These are phyloP conservation scores for Cephus cinctus DNA, from an alignment of 1,140 invertebrate species.

Conservation along the genomic window DNA sequence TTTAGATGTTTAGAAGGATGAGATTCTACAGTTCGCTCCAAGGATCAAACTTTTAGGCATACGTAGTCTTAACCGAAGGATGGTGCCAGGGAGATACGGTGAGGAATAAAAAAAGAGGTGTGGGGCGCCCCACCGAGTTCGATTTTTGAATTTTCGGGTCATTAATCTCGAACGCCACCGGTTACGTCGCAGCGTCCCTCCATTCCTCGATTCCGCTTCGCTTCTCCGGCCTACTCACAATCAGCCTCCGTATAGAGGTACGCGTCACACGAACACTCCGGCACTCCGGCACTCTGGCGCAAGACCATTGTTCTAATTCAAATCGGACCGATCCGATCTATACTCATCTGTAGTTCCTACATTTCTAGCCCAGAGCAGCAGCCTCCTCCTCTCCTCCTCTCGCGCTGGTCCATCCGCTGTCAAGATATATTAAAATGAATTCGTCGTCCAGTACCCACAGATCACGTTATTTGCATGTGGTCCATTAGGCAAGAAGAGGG, in stretches of 20 bases:
- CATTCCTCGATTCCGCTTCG: neutral
- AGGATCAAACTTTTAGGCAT: too few species aligned
- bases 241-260: neutral
- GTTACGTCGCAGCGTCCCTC: conserved; percentile 21
- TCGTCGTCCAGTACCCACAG: too few species aligned
- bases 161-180: conserved; percentile 41
- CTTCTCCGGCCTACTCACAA: neutral
- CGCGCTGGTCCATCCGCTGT: too few species aligned
- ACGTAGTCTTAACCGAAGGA: too few species aligned
- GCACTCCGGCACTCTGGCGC: neutral
- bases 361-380: too few species aligned
- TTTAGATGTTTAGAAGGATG: too few species aligned
- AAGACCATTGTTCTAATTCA: conserved; percentile 43
- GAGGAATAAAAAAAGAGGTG: conserved; percentile 18
- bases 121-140: conserved; percentile 35
- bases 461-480: too few species aligned
- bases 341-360: too few species aligned
- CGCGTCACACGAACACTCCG: neutral
- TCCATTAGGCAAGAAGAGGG: too few species aligned
- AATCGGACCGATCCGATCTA: conserved; percentile 37
- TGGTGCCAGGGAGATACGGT: neutral
- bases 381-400: too few species aligned
- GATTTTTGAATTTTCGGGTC: conserved; percentile 43
- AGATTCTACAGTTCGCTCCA: too few species aligned
- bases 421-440: too few species aligned